These are phyloP conservation scores for Balearica regulorum DNA, from an alignment of 2,797 vertebrate species.

Conservation along the genomic window DNA sequence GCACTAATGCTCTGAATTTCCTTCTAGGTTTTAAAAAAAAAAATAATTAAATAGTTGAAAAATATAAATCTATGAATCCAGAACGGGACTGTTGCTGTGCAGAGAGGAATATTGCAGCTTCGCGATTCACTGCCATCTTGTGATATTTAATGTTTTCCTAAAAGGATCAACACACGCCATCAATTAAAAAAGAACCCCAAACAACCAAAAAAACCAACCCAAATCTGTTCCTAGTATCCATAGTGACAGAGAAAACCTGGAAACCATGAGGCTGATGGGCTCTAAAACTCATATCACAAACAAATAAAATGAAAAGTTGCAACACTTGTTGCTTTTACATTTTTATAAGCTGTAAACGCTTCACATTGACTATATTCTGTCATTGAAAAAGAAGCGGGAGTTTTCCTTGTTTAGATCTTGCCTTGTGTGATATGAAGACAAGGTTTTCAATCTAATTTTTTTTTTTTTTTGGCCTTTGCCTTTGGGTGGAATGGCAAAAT, in stretches of 20 bases:
- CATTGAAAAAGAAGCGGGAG: neutral
- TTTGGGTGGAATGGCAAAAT: neutral
- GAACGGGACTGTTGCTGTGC: neutral
- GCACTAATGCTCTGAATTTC: neutral
- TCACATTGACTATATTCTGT: neutral
- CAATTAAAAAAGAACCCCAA: neutral
- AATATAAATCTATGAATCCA: neutral
- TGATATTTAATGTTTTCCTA: neutral
- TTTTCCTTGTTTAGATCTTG: neutral
- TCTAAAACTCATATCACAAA: neutral
- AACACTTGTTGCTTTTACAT: neutral
- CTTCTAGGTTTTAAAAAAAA: neutral
- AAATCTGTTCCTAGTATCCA: neutral
- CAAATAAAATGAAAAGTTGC: neutral
- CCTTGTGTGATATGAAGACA: neutral
- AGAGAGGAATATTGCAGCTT: neutral
- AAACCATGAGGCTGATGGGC: neutral
- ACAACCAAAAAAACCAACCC: fast-evolving
- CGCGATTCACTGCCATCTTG: neutral
- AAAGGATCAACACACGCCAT: neutral
- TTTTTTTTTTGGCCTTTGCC: neutral
- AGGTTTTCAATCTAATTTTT: neutral
- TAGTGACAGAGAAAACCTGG: neutral
- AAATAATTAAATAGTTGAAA: no score
- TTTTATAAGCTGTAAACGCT: neutral